These are phyloP conservation scores for Hybognathus amarus DNA, from an alignment of 2,797 vertebrate genomes.

Conservation along the genomic window DNA sequence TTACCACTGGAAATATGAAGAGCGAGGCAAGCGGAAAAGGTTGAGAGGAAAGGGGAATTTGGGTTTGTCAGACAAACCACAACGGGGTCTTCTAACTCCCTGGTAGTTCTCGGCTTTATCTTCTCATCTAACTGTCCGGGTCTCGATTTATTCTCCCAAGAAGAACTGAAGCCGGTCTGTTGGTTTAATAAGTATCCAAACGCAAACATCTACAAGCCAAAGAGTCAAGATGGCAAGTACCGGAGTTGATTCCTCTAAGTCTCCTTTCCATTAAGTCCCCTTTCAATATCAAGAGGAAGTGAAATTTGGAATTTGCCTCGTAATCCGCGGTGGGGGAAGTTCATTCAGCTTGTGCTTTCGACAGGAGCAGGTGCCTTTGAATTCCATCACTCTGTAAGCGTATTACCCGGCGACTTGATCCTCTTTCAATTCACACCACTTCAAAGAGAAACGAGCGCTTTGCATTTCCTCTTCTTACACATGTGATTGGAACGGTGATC, in stretches of 20 bases:
- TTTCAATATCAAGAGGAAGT: conserved; percentile 60
- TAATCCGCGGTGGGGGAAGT: conserved; percentile 67
- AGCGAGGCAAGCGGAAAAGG: conserved; percentile 45
- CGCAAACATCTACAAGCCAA: conserved; percentile 10
- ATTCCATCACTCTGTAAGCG: conserved; percentile 77
- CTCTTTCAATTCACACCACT: conserved; percentile 66
- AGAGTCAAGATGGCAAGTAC: neutral
- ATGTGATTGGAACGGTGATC: conserved; percentile 20
- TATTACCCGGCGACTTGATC: conserved; percentile 75
- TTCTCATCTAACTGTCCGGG: conserved; percentile 6
- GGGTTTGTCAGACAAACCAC: conserved; percentile 67
- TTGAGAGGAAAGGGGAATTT: conserved; percentile 68
- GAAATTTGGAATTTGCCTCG: conserved; percentile 70
- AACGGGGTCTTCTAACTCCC: conserved; percentile 47
- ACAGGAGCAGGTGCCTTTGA: conserved; percentile 72
- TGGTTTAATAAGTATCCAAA: conserved; percentile 34
- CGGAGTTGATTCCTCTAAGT: neutral
- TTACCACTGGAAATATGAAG: conserved; percentile 7
- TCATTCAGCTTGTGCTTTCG: conserved; percentile 50
- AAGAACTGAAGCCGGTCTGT: neutral
- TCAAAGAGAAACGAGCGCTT: conserved; percentile 22
- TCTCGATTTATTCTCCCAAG: neutral
- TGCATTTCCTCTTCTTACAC: neutral
- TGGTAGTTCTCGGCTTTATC: neutral
- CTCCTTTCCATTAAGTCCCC: conserved; percentile 4